phyloP scores from a whole-genome alignment of 1,140 invertebrate genomes.

The Drosophila nebulosa region DNA sequence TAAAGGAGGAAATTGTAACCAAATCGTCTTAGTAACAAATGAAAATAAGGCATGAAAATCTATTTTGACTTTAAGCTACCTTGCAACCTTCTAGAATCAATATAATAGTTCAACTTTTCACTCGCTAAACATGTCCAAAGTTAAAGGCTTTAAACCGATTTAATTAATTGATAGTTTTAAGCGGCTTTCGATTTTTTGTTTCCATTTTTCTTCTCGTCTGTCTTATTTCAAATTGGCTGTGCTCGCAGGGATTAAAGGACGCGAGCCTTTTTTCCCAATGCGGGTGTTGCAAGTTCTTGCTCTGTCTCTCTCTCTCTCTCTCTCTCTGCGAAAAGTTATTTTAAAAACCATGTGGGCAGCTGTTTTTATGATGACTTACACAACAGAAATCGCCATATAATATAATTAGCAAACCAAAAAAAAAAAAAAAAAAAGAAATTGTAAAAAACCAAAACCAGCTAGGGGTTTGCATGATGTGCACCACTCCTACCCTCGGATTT shows the following conservation, averaged over 20 bases:
- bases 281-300: constrained; percentile 33
- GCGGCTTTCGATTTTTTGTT: constrained; percentile 42
- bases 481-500: constrained; percentile 7
- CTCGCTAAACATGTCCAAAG: constrained; percentile 6
- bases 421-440: constrained; percentile 37
- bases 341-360: constrained; percentile 66
- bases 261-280: constrained; percentile 29
- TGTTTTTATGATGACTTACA: constrained; percentile 73
- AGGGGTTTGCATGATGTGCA: constrained; percentile 25
- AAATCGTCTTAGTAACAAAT: too few species aligned
- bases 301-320: neutral
- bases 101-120: neutral
- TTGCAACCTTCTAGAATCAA: neutral
- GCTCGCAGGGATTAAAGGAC: constrained; percentile 35
- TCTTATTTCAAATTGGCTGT: constrained; percentile 12
- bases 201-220: neutral
- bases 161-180: constrained; percentile 55
- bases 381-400: constrained; percentile 42
- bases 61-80: too few species aligned
- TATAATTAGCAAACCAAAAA: constrained; percentile 62
- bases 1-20: too few species aligned
- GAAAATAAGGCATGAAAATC: too few species aligned
- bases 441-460: constrained; percentile 25
- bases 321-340: constrained; percentile 11
- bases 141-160: constrained; percentile 39